Percentiles rank a stretch among this genome's conserved stretches.
These are phyloP conservation scores for Gobionotothen gibberifrons DNA, from an alignment of 2,797 vertebrate species.

Conservation along the genomic window DNA sequence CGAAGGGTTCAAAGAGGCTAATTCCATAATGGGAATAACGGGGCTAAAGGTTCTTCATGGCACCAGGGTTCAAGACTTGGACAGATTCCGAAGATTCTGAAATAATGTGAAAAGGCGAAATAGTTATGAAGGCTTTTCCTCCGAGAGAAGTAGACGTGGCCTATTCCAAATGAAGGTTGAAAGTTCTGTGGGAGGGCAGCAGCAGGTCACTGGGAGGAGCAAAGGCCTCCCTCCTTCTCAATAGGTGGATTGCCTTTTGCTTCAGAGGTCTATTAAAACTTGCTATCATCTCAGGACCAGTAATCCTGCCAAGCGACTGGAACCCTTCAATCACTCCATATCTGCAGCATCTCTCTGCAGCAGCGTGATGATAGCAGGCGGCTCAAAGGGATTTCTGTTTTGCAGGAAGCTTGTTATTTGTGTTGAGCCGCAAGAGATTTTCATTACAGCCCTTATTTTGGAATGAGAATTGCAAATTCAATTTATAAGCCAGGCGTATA, in stretches of 20 bases:
- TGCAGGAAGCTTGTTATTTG: slow-evolving; percentile 55
- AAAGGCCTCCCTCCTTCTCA: slow-evolving; percentile 37
- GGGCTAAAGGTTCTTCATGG: slow-evolving; percentile 19
- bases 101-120: slow-evolving; percentile 44
- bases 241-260: slow-evolving; percentile 62
- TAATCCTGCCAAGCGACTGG: slow-evolving; percentile 73
- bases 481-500: background rate
- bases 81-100: slow-evolving; percentile 42
- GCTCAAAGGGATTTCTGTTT: slow-evolving; percentile 51
- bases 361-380: slow-evolving; percentile 53
- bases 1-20: background rate
- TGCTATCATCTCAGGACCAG: slow-evolving; percentile 76
- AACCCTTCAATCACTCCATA: slow-evolving; percentile 75
- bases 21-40: slow-evolving; percentile 9
- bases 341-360: slow-evolving; percentile 66
- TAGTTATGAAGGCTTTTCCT: slow-evolving; percentile 18
- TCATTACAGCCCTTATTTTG: slow-evolving; percentile 14
- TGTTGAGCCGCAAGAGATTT: slow-evolving; percentile 27
- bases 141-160: slow-evolving; percentile 23
- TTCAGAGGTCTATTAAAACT: slow-evolving; percentile 79
- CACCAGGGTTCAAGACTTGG: slow-evolving; percentile 24
- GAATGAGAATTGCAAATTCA: slow-evolving; percentile 17
- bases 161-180: slow-evolving; percentile 59
- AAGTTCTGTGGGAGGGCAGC: slow-evolving; percentile 53
- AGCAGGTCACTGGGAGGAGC: slow-evolving; percentile 58